Percentiles rank a stretch among this genome's conserved stretches.
These are phyloP conservation scores for Anthopleura xanthogrammica DNA, from an alignment of 92 coral and sea anemone species.

Conservation along the genomic window DNA sequence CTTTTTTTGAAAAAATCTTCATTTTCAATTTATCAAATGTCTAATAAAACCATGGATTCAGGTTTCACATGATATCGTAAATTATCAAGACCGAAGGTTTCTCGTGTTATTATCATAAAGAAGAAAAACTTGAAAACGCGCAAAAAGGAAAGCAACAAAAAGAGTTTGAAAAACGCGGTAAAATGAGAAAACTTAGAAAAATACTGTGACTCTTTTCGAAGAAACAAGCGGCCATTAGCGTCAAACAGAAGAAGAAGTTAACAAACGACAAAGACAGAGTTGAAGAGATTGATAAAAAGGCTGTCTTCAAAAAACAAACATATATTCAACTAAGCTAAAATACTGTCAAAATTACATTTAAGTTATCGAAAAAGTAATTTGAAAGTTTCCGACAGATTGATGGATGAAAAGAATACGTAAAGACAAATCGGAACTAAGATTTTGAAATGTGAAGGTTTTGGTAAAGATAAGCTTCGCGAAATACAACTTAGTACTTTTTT, in stretches of 20 bases:
- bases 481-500: background rate
- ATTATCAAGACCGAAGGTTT: no score
- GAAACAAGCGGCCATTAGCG: background rate
- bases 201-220: background rate
- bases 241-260: background rate
- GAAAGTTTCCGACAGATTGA: background rate
- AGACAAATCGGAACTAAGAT: background rate
- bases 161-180: no score
- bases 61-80: no score
- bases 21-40: no score
- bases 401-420: background rate
- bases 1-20: no score
- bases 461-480: background rate
- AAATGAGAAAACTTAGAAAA: no score
- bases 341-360: background rate
- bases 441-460: background rate
- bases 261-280: background rate
- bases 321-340: background rate
- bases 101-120: no score
- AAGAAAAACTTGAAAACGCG: no score
- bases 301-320: background rate
- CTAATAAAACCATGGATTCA: no score
- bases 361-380: background rate
- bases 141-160: no score
- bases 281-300: background rate